These are phyloP conservation scores for Diplazon laetatorius DNA, from an alignment of 2,888 invertebrate genomes.

Conservation along the genomic window DNA sequence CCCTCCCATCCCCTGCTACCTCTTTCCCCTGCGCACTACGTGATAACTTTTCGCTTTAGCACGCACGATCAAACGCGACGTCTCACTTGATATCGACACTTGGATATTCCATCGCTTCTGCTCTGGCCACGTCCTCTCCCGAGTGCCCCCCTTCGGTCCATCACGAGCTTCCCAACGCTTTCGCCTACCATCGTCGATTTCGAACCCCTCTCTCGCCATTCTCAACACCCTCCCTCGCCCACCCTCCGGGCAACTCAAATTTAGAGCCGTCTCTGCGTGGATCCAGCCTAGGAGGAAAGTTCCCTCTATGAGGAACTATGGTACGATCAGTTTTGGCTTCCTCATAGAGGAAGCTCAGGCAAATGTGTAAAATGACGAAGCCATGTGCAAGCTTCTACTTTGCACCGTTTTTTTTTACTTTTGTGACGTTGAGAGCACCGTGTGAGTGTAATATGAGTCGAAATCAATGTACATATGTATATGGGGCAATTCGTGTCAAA, in stretches of 20 bases:
- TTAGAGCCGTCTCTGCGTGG: conserved; percentile 27
- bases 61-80: conserved; percentile 33
- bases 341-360: too few species aligned
- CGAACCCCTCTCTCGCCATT: not conserved
- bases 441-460: too few species aligned
- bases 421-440: too few species aligned
- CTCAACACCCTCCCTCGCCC: not conserved
- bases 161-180: not conserved
- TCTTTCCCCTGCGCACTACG: not conserved
- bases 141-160: not conserved
- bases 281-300: conserved; percentile 40
- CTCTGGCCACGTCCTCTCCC: conserved; percentile 17
- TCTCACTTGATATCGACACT: conserved; percentile 45
- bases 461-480: too few species aligned
- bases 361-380: too few species aligned
- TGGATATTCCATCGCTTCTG: conserved; percentile 34
- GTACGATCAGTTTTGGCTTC: too few species aligned
- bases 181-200: not conserved
- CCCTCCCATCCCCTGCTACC: too few species aligned
- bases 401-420: too few species aligned
- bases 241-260: conserved; percentile 22
- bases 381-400: too few species aligned
- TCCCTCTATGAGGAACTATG: conserved; percentile 31
- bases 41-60: conserved; percentile 25
- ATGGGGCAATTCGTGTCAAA: too few species aligned